phyloP scores from a whole-genome alignment of 2,797 vertebrate species.

The Alcedo atthis region DNA sequence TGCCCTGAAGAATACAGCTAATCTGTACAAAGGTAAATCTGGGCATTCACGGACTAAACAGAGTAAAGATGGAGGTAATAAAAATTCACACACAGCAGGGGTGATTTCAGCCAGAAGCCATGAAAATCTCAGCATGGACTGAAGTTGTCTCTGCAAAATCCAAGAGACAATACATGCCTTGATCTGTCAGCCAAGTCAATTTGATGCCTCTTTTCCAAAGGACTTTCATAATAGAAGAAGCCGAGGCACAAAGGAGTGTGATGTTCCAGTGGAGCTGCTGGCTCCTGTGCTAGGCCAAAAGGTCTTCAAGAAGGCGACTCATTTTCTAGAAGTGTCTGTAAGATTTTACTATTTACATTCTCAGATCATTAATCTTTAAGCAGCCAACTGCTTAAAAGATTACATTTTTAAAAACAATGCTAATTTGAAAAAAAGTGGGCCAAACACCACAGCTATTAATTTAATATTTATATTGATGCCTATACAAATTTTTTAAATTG shows the following conservation, averaged over 20 bases:
- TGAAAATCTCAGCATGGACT: slow-evolving; percentile 8
- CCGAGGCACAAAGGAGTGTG: rapidly evolving
- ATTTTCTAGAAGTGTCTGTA: not conserved
- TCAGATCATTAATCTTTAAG: not conserved
- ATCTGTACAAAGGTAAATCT: not conserved
- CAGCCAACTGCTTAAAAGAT: not conserved
- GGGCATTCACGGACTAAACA: not conserved
- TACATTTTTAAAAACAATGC: not conserved
- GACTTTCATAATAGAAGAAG: not conserved
- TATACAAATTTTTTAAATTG: not conserved
- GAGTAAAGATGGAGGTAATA: not conserved
- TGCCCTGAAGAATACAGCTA: not conserved
- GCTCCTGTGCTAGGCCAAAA: not conserved
- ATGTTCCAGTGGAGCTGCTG: not conserved
- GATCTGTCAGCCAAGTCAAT: not conserved
- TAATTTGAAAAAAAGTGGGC: not conserved
- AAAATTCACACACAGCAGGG: not conserved
- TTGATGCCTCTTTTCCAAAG: not conserved
- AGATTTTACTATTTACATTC: not conserved
- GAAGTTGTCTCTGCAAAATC: not conserved
- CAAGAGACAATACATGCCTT: not conserved
- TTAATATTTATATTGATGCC: not conserved
- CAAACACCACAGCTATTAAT: not conserved
- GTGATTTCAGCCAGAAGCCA: not conserved
- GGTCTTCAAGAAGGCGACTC: not conserved